These are phyloP conservation scores for Daubentonia madagascariensis DNA, from an alignment of 2,113 vertebrate species.

Conservation along the genomic window DNA sequence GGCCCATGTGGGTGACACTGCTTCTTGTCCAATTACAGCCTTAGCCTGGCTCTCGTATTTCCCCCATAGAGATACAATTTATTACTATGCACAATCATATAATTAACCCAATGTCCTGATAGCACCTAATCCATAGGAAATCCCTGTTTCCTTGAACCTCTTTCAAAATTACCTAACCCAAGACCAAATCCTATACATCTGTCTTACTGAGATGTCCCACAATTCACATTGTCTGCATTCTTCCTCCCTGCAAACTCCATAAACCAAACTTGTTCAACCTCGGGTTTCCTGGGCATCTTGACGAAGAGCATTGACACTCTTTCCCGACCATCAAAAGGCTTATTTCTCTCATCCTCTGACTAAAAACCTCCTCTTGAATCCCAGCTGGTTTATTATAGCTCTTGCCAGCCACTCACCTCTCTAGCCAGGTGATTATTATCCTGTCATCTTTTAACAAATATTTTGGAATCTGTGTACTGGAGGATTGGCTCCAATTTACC, in stretches of 20 bases:
- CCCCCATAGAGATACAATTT: not conserved
- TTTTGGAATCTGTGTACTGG: not conserved
- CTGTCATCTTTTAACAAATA: not conserved
- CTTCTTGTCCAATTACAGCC: not conserved
- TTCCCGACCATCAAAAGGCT: accelerated
- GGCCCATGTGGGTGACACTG: not conserved
- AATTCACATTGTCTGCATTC: not conserved
- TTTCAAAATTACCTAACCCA: no score
- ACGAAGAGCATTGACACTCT: no score
- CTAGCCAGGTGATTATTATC: not conserved
- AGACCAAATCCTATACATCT: accelerated
- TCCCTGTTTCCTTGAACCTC: not conserved
- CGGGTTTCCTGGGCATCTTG: not conserved
- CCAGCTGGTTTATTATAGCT: not conserved
- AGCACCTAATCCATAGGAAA: not conserved
- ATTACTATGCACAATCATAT: not conserved
- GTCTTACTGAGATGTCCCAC: accelerated
- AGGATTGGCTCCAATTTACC: not conserved
- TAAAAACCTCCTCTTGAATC: not conserved
- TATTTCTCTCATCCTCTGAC: not conserved
- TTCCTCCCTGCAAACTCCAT: accelerated
- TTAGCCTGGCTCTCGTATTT: not conserved
- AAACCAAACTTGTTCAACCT: not conserved
- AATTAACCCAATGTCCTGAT: not conserved
- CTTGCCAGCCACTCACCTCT: not conserved